Evolutionary conservation across 2,888 invertebrate genomes (phyloP).

Genomic region (Machimus atricapillus): DNA sequence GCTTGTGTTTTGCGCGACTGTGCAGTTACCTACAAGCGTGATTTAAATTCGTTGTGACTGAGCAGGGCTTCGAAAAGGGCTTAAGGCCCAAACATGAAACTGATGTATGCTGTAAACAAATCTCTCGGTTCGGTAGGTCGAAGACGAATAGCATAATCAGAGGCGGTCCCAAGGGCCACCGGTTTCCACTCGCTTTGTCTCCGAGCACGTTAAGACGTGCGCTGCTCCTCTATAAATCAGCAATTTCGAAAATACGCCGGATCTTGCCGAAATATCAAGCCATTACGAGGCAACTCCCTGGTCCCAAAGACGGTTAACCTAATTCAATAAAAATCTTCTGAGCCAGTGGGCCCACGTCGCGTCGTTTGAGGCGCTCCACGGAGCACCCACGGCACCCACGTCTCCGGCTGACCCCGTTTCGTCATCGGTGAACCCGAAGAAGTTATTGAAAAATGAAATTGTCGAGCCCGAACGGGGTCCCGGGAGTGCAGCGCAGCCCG

Average conservation of each 20-base stretch:
- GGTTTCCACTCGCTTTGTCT: background rate
- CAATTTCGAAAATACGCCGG: conserved; percentile 20
- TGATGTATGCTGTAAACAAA: background rate
- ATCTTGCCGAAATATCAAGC: conserved; percentile 25
- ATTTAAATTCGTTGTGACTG: background rate
- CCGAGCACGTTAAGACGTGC: background rate
- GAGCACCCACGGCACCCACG: conserved; percentile 5
- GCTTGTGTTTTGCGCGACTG: background rate
- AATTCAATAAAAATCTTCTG: conserved; percentile 38
- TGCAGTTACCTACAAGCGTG: background rate
- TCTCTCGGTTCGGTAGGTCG: background rate
- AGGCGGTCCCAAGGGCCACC: background rate
- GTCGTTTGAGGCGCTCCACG: background rate
- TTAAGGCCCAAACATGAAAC: background rate
- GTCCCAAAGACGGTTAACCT: conserved; percentile 18
- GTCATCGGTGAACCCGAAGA: conserved; percentile 5
- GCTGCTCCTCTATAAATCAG: conserved; percentile 10
- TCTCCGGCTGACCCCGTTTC: conserved; percentile 22
- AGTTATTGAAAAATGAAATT: conserved; percentile 28
- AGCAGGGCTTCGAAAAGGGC: background rate
- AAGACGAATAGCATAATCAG: background rate
- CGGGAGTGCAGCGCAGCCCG: background rate
- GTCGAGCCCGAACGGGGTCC: background rate
- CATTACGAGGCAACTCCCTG: background rate
- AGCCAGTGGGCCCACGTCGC: conserved; percentile 14